Percentiles rank a stretch among this genome's conserved stretches.
phyloP scores from a whole-genome alignment of 2,797 vertebrate species.

The Champsocephalus gunnari region DNA sequence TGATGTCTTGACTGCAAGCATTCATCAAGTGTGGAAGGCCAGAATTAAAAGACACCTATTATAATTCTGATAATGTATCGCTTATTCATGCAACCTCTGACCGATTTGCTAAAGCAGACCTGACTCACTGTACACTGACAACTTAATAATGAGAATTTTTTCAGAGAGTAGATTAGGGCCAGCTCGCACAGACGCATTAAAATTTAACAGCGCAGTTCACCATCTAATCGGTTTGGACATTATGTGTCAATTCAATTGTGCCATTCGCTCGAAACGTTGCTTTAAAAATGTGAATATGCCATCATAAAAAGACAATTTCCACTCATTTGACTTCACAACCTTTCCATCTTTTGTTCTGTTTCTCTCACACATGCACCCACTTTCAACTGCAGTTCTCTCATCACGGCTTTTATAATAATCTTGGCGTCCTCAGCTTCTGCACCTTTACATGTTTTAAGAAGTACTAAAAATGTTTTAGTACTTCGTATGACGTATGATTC shows the following conservation, averaged over 20 bases:
- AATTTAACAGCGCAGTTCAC: conserved; percentile 5
- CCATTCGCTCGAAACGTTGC: not conserved
- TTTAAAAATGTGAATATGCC: not conserved
- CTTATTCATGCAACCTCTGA: conserved; percentile 31
- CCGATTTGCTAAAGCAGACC: conserved; percentile 4
- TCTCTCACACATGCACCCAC: not conserved
- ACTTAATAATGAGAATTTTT: conserved; percentile 19
- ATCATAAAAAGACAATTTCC: conserved; percentile 4
- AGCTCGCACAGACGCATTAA: not conserved
- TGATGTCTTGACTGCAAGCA: conserved; percentile 1
- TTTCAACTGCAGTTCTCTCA: conserved; percentile 21
- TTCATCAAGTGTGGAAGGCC: not conserved
- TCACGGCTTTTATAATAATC: conserved; percentile 14
- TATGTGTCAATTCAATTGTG: conserved; percentile 3
- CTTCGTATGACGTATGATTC: not conserved
- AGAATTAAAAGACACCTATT: not conserved
- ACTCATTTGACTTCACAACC: conserved; percentile 5
- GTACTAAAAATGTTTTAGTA: not conserved
- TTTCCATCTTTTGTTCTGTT: conserved; percentile 9
- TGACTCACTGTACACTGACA: conserved; percentile 36
- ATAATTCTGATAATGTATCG: conserved; percentile 13
- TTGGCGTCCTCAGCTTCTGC: conserved; percentile 9
- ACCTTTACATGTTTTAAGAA: conserved; percentile 3
- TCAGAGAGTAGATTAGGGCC: not conserved
- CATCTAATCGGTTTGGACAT: not conserved